Evolutionary conservation across 2,113 vertebrate genomes (phyloP), one percentile per base, ranked within the genome.

Genomic region (Gobio gobio): DNA sequence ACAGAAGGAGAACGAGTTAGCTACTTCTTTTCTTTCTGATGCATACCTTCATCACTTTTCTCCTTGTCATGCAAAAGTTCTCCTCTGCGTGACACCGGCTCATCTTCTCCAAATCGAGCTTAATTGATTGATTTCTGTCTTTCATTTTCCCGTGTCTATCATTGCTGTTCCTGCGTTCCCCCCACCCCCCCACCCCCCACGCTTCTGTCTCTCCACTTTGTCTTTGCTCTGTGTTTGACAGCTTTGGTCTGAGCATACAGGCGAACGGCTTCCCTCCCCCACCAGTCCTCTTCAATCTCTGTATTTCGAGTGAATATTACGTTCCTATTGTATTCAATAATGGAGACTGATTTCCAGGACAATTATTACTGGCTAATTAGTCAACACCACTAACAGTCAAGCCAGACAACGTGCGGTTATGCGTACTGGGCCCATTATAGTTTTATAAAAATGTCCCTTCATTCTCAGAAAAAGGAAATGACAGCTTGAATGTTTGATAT

Each of bases 61-160:
- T 80, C 54, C 80, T 83, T 59, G 51, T 72, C 77, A 14, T 26
- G 45, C 49, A 51, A 84, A 77, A 84, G 73, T 83, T 94, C 91
- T 93, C 93, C 93, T 93, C 93, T 94, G 94, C 93, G 91, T 94
- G 94, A 94, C 93, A 95, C 94, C 93, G 91, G 92, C 92, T 92
- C 92, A 91, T 92, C 94, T 95, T 94, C 92, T 94, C 92, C 94
- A 96, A 95, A 96, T 96, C 94, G 94, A 95, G 94, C 95, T 95
- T 96, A 96, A 96, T 96, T 96, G 95, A 96, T 95, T 90, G 89
- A 90, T 87, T 89, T 87, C 82, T 90, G 87, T 90, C 86, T 87
- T 87, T 86, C 66, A 84, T 87, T 84, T 87, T 75, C 64, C 51
- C 13, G 24, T 81, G 82, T 88, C 85, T 64, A 86, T 88, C 87